Evolutionary conservation across 1,140 invertebrate species (phyloP).

Genomic region (Heliconius hermathena): DNA sequence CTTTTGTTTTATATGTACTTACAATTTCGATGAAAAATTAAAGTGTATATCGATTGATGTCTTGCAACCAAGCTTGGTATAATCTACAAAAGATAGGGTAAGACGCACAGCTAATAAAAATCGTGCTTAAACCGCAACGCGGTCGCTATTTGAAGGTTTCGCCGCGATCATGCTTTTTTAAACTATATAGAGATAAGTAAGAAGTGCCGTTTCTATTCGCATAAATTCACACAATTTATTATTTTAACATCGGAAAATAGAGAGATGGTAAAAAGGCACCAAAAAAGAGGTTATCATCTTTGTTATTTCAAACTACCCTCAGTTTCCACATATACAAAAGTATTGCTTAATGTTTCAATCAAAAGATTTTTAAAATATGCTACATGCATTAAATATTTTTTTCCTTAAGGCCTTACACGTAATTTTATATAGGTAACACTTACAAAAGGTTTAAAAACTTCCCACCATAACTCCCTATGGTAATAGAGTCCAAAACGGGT

Average conservation of each 20-base stretch:
- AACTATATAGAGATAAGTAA: not conserved
- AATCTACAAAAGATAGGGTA: not conserved
- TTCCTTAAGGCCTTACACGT: not conserved
- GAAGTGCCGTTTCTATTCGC: no score
- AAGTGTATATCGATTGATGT: not conserved
- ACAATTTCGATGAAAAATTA: not conserved
- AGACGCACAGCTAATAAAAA: not conserved
- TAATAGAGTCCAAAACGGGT: conserved; percentile 34
- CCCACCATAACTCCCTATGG: not conserved
- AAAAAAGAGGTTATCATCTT: not conserved
- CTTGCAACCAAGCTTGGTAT: not conserved
- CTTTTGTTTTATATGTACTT: not conserved
- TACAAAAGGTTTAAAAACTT: not conserved
- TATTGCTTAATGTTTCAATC: not conserved
- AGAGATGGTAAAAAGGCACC: no score
- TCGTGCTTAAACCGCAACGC: not conserved
- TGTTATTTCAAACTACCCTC: not conserved
- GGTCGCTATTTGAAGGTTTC: not conserved
- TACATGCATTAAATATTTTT: not conserved
- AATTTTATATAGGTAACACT: not conserved
- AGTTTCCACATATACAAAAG: not conserved
- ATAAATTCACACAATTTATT: no score
- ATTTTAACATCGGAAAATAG: no score
- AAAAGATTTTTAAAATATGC: not conserved
- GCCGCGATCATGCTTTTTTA: not conserved